Base-by-base conservation (phyloP, 2,797 vertebrate species). In the Macroramphosus scolopax region DNA sequence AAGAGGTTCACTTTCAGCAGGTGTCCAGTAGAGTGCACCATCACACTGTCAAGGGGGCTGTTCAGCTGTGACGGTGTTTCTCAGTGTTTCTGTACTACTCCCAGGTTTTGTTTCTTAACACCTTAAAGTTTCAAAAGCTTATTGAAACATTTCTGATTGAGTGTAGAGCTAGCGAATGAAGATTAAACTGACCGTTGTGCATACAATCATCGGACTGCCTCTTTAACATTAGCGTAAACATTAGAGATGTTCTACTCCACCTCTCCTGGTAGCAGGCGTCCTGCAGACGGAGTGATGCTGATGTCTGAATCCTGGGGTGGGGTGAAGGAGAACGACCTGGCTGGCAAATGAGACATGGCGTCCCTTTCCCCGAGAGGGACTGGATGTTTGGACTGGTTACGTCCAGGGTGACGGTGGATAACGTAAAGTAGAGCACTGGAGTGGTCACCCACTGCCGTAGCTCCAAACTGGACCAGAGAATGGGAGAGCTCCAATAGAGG, bases 401-500 rank as follows among this genome's bases (percentile, higher is more conserved):
- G 39, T 17, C 67, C 82, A 22, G 73, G 39, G 29, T 85, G 87
- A 14, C 65, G 52, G 71, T 92, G 90, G 37, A 82, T 42, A 65
- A 98, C 84, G 1, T 91, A 76, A 20, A 97, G 48, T 0, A 81
- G 41, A 26, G 91, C 90, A 0, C 86, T 86, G 5, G 92, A 90
- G 5, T 56, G 58, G 30, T 87, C 86, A 0, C 90, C 89, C 15
- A 96, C 30, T 8, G 93, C 88, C 0, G 95, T 98, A 52, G 90
- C 89, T 0, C 89, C 72, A 63, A 98, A 98, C 77, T 78, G 88
- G 66, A 97, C 82, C 66, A 92, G 78, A 60, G 87, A 90, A 81
- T 93, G 89, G 47, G 95, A 96, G 45, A 98, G 91, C 72, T 92
- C 86, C 75, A 98, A 68, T 2, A 92, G 91, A 2, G 94, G 93